Evolutionary conservation across 2,113 vertebrate species (phyloP), one percentile per base, ranked within the genome.

Genomic region (Dasypus novemcinctus): DNA sequence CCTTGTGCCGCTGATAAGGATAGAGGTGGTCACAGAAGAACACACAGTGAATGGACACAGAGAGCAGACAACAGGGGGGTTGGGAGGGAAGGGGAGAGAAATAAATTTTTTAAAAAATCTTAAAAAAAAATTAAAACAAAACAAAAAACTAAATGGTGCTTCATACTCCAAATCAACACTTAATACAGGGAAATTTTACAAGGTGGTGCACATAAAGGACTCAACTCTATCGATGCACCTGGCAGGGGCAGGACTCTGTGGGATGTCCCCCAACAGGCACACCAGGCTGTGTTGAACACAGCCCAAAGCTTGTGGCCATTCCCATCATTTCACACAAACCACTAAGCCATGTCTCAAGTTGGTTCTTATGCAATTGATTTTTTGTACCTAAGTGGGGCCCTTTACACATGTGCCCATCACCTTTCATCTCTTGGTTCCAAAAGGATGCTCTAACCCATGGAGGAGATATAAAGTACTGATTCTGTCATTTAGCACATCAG

Each of bases 401-500:
- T 23, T 38, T 38, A 23, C 2, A 0, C 21, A 5, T 38, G 20
- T 1, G 3, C 69, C 49, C 64, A 41, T 41, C 52, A 1, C 84
- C 76, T 88, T 31, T 27, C 90, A 43, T 52, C 59, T 79, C 57
- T n/a, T 1, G 63, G 33, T 18, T 41, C 68, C 54, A 7, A 33
- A 0, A 7, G 72, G 92, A 49, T 13, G 25, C n/a, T 8, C 57
- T 2, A 1, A 31, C 81, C 81, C 31, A 2, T 6, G 29, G 69
- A 69, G 66, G 36, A 90, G 78, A 87, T 12, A 1, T 0, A 0
- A 52, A 6, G 61, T 36, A 80, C 54, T 25, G 92, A 79, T 41
- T 94, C 85, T 63, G 83, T 87, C 94, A 64, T 36, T 71, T 85
- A 41, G 83, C 95, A 75, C 94, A 25, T 83, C 90, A 11, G 78